Percentiles rank a stretch among this genome's conserved stretches.
Evolutionary conservation across 2,113 vertebrate genomes (phyloP).

Genomic region (Syrrhaptes paradoxus): DNA sequence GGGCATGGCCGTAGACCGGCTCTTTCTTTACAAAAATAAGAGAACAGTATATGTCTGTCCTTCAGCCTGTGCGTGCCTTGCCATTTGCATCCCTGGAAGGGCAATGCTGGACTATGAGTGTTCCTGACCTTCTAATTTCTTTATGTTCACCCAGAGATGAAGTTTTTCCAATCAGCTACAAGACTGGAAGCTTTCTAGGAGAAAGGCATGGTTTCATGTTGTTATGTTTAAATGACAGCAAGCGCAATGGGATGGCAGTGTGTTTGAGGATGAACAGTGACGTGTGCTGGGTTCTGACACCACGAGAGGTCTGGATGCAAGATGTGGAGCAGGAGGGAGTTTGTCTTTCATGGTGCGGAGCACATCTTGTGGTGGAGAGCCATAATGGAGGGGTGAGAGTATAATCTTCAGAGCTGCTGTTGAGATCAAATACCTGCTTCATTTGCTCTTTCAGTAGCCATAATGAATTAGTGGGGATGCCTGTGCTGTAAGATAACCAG

Average conservation of each 20-base stretch:
- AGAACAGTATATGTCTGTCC: not conserved
- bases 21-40: not conserved
- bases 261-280: not conserved
- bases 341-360: not conserved
- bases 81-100: not conserved
- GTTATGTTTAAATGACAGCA: not conserved
- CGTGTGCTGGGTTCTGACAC: accelerated
- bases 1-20: not conserved
- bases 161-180: not conserved
- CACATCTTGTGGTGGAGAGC: accelerated
- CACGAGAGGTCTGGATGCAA: not conserved
- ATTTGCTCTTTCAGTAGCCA: not conserved
- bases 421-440: not conserved
- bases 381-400: not conserved
- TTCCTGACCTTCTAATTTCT: not conserved
- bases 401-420: not conserved
- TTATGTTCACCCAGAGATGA: not conserved
- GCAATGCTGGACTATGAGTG: not conserved
- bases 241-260: not conserved
- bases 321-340: not conserved
- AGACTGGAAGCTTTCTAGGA: not conserved
- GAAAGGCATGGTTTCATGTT: not conserved
- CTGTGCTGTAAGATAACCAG: not conserved
- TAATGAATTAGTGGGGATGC: not conserved
- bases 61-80: not conserved